Conservation (phyloP, 2,113 vertebrate species). For the Ceuthmochares aereus region DNA sequence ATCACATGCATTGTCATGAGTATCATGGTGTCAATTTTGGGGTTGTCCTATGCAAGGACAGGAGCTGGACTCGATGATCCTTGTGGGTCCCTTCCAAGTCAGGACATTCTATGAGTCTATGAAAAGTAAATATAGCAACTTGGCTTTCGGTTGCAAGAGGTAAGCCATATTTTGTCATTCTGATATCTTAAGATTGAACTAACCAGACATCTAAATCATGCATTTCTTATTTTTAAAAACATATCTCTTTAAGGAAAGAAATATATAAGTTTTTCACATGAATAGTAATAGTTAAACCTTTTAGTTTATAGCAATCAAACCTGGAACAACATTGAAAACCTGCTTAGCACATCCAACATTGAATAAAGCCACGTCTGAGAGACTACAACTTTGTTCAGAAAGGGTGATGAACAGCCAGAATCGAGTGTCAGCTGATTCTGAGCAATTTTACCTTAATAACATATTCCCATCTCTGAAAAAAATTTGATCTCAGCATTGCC, state of each 20-base stretch:
- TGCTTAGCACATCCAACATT: not conserved
- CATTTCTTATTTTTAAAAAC: not conserved
- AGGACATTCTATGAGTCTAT: too few species aligned
- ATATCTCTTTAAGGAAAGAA: not conserved
- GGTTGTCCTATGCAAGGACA: too few species aligned
- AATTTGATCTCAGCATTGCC: not conserved
- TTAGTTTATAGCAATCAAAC: not conserved
- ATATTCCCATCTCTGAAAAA: slow-evolving; percentile 29
- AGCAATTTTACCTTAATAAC: slow-evolving; percentile 29
- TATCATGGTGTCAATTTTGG: not conserved
- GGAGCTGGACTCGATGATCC: too few species aligned
- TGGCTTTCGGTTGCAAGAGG: not conserved
- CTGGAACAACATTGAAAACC: not conserved
- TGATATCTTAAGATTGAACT: not conserved
- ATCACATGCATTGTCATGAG: not conserved
- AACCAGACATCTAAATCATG: not conserved
- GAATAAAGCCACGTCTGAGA: not conserved
- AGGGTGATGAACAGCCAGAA: slow-evolving; percentile 31
- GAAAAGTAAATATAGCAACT: not conserved
- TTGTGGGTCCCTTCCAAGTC: too few species aligned
- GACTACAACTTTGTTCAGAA: not conserved
- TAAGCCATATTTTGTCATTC: not conserved
- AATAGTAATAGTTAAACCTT: not conserved
- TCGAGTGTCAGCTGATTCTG: not conserved
- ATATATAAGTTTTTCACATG: not conserved